Conservation (phyloP, 2,797 vertebrate genomes). For the Chiroxiphia lanceolata region DNA sequence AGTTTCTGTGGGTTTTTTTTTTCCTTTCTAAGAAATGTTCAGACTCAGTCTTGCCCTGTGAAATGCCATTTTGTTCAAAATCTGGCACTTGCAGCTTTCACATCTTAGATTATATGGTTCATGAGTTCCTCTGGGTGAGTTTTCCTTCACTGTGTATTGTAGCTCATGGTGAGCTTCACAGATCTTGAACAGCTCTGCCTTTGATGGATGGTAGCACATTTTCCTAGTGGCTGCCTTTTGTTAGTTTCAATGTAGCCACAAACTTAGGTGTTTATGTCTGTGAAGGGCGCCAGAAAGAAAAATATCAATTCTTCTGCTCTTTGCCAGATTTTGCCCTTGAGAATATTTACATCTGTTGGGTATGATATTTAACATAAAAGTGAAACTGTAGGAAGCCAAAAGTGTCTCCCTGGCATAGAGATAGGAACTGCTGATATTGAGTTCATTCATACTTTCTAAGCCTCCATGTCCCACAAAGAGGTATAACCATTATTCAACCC, state of each 20-base stretch:
- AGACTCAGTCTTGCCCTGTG: background rate
- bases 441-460: background rate
- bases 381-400: background rate
- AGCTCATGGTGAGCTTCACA: conserved; percentile 43
- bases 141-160: conserved; percentile 34
- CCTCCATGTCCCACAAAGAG: background rate
- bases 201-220: conserved; percentile 68
- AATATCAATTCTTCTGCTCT: background rate
- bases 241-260: conserved; percentile 55
- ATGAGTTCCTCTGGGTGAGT: conserved; percentile 37
- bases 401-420: background rate
- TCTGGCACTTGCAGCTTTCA: conserved; percentile 14
- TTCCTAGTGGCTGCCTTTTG: conserved; percentile 71
- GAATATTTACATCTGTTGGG: background rate
- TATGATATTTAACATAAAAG: background rate
- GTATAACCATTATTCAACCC: background rate
- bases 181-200: conserved; percentile 30
- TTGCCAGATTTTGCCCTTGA: conserved; percentile 4
- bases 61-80: conserved; percentile 65
- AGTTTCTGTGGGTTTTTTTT: background rate
- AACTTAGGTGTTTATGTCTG: background rate
- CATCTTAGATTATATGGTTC: conserved; percentile 46
- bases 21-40: background rate
- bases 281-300: conserved; percentile 42
- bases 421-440: background rate